Percentiles rank a stretch among this genome's conserved stretches.
These are phyloP conservation scores for Lophius americanus DNA, from an alignment of 2,797 vertebrate species.

Conservation along the genomic window DNA sequence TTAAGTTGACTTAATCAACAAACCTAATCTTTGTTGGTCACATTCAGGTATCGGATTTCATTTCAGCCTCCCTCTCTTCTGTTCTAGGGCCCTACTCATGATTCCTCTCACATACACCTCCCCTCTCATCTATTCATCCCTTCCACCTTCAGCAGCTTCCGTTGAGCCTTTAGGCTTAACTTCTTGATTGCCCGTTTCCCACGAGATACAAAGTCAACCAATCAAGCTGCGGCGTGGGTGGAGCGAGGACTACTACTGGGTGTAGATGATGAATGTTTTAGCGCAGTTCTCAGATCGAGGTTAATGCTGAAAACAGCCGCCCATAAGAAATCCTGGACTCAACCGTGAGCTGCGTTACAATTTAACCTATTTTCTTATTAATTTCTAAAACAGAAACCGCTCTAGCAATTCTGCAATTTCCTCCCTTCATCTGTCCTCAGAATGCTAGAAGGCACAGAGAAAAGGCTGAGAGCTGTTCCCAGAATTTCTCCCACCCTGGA, in stretches of 20 bases:
- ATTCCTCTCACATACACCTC: slow-evolving; percentile 57
- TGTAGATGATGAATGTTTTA: slow-evolving; percentile 4
- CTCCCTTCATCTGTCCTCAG: slow-evolving; percentile 23
- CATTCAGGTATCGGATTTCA: slow-evolving; percentile 38
- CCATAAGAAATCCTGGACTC: slow-evolving; percentile 7
- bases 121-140: slow-evolving; percentile 54
- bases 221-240: slow-evolving; percentile 13
- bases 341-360: slow-evolving; percentile 4
- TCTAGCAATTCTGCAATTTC: slow-evolving; percentile 23
- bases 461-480: slow-evolving; percentile 27
- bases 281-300: neutral
- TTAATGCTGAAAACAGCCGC: slow-evolving; percentile 22
- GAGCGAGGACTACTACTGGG: slow-evolving; percentile 4
- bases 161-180: slow-evolving; percentile 47
- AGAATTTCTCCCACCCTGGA: slow-evolving; percentile 44
- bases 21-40: slow-evolving; percentile 21
- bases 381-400: slow-evolving; percentile 29
- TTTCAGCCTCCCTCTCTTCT: slow-evolving; percentile 29
- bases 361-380: slow-evolving; percentile 6
- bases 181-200: slow-evolving; percentile 35
- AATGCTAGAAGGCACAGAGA: slow-evolving; percentile 14
- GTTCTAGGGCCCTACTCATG: slow-evolving; percentile 19
- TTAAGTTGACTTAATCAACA: too few relatives aligned
- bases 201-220: slow-evolving; percentile 19
- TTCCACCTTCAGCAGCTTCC: slow-evolving; percentile 31